Percentiles rank a stretch among this genome's conserved stretches.
Evolutionary conservation across 1,140 invertebrate genomes (phyloP).

Genomic region (Drosophila kohkoa): DNA sequence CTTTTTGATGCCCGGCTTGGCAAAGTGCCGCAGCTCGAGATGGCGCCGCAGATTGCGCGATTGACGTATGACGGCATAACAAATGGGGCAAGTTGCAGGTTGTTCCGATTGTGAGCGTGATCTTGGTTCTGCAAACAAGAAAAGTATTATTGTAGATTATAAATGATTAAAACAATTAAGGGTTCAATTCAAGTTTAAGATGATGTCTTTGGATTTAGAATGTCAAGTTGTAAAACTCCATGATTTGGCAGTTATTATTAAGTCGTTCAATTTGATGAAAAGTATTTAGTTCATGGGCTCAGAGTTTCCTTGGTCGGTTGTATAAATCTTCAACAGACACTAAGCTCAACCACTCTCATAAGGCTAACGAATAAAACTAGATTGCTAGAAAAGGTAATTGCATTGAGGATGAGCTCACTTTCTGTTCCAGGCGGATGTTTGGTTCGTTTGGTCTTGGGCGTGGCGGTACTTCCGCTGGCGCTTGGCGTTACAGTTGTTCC

Average conservation of each 20-base stretch:
- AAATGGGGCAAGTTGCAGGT: conserved; percentile 87
- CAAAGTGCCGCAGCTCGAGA: conserved; percentile 85
- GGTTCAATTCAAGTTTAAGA: too few species aligned
- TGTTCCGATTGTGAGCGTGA: conserved; percentile 87
- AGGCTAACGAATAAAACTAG: not conserved
- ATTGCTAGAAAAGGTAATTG: not conserved
- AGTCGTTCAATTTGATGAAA: too few species aligned
- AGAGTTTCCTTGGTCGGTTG: too few species aligned
- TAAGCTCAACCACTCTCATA: too few species aligned
- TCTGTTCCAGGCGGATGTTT: conserved; percentile 77
- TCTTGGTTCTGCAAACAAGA: conserved; percentile 78
- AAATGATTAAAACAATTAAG: too few species aligned
- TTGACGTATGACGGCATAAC: conserved; percentile 87
- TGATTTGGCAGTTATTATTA: too few species aligned
- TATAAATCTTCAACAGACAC: too few species aligned
- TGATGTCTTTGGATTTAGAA: too few species aligned
- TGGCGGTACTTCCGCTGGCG: conserved; percentile 53
- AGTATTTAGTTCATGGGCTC: too few species aligned
- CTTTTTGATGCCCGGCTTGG: conserved; percentile 84
- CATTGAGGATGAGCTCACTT: conserved; percentile 53
- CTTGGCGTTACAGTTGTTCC: conserved; percentile 59
- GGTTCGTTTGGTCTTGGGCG: conserved; percentile 71
- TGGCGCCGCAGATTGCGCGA: conserved; percentile 87
- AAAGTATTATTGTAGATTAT: not conserved
- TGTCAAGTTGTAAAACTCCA: too few species aligned